Percentiles rank a stretch among this genome's conserved stretches.
phyloP scores from a whole-genome alignment of 2,888 invertebrate species.

The Acrocera orbiculus region DNA sequence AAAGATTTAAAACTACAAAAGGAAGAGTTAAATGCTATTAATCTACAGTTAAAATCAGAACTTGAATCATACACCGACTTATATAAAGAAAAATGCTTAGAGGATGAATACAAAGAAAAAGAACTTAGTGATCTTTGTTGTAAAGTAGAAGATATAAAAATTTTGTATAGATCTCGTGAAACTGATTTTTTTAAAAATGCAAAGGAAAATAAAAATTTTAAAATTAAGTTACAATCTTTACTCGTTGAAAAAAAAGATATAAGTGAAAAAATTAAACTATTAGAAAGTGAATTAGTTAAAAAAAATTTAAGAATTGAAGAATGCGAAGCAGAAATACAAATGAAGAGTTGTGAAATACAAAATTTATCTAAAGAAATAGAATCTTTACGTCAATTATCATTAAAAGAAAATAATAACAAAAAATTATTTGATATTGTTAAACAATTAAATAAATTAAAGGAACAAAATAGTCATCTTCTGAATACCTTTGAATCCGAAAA shows the following conservation, averaged over 20 bases:
- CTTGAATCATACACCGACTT: too few species aligned
- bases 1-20: too few species aligned
- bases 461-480: constrained; percentile 1
- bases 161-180: too few species aligned
- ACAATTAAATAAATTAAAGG: constrained; percentile 1
- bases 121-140: too few species aligned
- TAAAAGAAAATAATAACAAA: neutral
- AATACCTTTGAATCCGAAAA: constrained; percentile 19
- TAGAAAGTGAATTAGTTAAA: constrained; percentile 34
- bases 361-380: constrained; percentile 14
- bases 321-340: constrained; percentile 35
- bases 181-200: constrained; percentile 14
- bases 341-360: constrained; percentile 39
- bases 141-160: too few species aligned
- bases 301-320: constrained; percentile 36
- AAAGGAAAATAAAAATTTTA: constrained; percentile 30
- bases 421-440: neutral
- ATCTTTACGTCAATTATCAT: neutral
- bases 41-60: too few species aligned
- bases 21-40: too few species aligned
- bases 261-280: constrained; percentile 30
- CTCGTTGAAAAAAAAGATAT: constrained; percentile 17
- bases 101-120: too few species aligned
- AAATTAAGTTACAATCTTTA: constrained; percentile 18
- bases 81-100: too few species aligned